Base-by-base conservation (phyloP, 2,888 invertebrate species). In the Sinohyriopsis cumingii region DNA sequence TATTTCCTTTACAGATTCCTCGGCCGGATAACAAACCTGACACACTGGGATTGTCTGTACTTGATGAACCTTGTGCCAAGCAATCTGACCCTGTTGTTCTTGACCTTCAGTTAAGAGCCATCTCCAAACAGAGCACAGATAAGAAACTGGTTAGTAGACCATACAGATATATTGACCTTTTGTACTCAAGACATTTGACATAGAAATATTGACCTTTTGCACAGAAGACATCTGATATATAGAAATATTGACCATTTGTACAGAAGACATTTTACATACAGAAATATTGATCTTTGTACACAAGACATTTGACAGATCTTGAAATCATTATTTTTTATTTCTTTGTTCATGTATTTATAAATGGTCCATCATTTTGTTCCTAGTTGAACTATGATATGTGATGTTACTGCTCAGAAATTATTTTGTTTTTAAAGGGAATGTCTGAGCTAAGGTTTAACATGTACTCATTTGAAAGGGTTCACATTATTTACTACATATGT, bases 31-130 rank as follows among this genome's bases (percentile, higher is more conserved):
- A 90, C 4, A 89, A 90, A 66, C 90, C 92, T 3, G 92, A 93
- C 62, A 93, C 93, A 19, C 93, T 94, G 68, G 95, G 96, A 15
- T 89, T 96, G 68, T 92, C 92, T 0, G 94, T 95, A n/a, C 89
- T 97, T 74, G 99, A 99, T 89, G 99, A 99, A 89, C 99, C 99
- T 0, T 95, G 96, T 59, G 94, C 96, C 0, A 94, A 95, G 81
- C 99, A 99, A 91, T 98, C 97, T 80, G 99, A 90, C 74, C 90
- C 90, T 5, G 89, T 89, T 20, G 90, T 90, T 3, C 91, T 99
- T 1, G 97, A 97, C 86, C 93, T 99, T 79, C 96, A 98, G 88
- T 91, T 99, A 63, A 91, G 98, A 70, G 92, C 94, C 59, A 91
- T 93, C 68, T 92, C 93, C n/a, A 94, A 94, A 86, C 92, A 93